Evolutionary conservation across 2,888 invertebrate genomes (phyloP).

Genomic region (Plebejus anna): DNA sequence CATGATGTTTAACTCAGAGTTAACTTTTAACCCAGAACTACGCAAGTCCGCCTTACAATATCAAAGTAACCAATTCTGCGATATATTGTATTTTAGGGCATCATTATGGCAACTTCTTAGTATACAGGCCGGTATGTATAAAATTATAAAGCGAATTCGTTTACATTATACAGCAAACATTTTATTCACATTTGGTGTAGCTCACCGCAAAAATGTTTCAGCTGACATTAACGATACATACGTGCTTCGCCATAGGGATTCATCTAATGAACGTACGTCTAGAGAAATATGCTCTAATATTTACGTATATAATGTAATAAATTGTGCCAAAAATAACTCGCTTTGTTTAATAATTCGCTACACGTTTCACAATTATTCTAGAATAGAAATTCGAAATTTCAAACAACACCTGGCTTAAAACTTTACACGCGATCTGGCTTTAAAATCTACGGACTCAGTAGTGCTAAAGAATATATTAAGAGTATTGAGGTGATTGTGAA

Average conservation of each 20-base stretch:
- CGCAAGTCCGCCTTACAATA: too few species aligned
- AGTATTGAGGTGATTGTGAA: too few species aligned
- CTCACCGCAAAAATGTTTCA: background rate
- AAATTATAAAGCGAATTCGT: background rate
- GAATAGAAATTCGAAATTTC: background rate
- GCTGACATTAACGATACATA: slow-evolving; percentile 14
- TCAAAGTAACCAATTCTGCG: too few species aligned
- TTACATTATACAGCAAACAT: background rate
- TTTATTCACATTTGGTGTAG: background rate
- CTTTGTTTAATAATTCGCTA: background rate
- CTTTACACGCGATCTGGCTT: background rate
- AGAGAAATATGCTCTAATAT: background rate
- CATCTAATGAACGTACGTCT: background rate
- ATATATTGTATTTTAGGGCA: too few species aligned
- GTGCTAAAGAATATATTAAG: background rate
- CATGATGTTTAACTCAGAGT: too few species aligned
- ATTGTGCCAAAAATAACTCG: background rate
- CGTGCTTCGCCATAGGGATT: slow-evolving; percentile 14
- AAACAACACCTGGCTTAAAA: background rate
- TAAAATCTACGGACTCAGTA: background rate
- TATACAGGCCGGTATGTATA: background rate
- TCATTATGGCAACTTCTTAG: background rate
- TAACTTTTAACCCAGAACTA: too few species aligned
- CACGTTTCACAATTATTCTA: background rate
- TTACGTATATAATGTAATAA: background rate